Evolutionary conservation across 2,797 vertebrate species (phyloP).

Genomic region (Pseudomugil gertrudae): DNA sequence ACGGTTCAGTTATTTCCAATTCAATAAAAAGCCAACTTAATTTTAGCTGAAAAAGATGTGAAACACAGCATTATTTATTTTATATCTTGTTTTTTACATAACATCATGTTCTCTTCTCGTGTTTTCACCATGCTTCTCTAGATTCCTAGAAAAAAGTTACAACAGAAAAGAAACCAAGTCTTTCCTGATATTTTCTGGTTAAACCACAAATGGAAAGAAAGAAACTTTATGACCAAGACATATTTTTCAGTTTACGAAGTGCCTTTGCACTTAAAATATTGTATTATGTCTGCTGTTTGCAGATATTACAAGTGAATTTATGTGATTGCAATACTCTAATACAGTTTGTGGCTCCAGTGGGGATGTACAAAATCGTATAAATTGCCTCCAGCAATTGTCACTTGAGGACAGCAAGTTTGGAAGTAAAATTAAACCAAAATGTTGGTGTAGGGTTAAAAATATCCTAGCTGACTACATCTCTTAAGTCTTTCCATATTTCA

Average conservation of each 20-base stretch:
- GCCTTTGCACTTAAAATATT: constrained; percentile 3
- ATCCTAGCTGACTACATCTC: neutral
- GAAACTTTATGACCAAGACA: neutral
- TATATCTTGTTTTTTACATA: neutral
- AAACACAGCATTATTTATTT: neutral
- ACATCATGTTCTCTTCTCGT: neutral
- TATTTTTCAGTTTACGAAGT: neutral
- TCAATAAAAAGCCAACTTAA: no score
- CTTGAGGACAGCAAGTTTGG: constrained; percentile 23
- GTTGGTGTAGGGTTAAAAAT: constrained; percentile 11
- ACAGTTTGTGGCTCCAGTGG: constrained; percentile 8
- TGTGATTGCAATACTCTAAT: constrained; percentile 6
- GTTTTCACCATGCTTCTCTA: neutral
- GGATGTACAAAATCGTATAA: constrained; percentile 10
- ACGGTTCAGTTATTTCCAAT: no score
- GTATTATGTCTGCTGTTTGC: constrained; percentile 7
- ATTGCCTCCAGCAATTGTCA: constrained; percentile 27
- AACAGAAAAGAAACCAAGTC: no score
- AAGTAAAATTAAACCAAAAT: constrained; percentile 5
- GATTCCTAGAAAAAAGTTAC: neutral
- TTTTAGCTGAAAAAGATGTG: no score
- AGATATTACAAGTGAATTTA: constrained; percentile 4
- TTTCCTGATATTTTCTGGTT: no score
- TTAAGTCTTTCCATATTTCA: constrained; percentile 2
- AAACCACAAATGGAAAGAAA: neutral